phyloP scores from a whole-genome alignment of 1,140 invertebrate species.

The Mya arenaria region DNA sequence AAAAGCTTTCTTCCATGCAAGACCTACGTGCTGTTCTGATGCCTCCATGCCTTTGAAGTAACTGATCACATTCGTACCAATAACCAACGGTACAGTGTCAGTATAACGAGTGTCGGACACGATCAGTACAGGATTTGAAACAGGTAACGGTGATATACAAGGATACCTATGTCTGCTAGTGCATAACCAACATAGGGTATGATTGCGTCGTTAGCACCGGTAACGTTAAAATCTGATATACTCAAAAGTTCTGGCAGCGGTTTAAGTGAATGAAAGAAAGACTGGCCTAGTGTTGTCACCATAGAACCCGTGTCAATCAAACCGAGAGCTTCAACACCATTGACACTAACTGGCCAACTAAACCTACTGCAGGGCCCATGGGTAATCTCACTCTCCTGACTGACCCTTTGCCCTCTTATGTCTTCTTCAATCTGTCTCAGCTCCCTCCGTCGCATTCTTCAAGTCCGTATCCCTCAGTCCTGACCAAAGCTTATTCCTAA shows the following conservation, averaged over 20 bases:
- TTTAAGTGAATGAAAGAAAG: background rate
- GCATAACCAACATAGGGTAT: background rate
- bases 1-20: background rate
- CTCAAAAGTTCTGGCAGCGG: background rate
- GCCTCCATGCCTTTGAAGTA: background rate
- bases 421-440: constrained; percentile 4
- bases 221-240: background rate
- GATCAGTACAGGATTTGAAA: background rate
- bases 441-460: background rate
- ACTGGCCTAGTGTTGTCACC: background rate
- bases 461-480: background rate
- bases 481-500: background rate
- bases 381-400: background rate
- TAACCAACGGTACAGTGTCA: background rate
- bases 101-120: background rate
- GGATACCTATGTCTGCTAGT: background rate
- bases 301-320: background rate
- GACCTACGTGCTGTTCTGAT: background rate
- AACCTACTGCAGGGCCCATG: background rate
- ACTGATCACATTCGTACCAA: background rate
- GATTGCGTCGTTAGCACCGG: background rate
- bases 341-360: constrained; percentile 3
- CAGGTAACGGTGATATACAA: background rate
- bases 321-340: background rate
- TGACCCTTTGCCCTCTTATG: background rate